A percentile compares a stretch with the other conserved stretches of the same genome.
phyloP scores from a whole-genome alignment of 2,113 vertebrate species.

The Melanerpes formicivorus region DNA sequence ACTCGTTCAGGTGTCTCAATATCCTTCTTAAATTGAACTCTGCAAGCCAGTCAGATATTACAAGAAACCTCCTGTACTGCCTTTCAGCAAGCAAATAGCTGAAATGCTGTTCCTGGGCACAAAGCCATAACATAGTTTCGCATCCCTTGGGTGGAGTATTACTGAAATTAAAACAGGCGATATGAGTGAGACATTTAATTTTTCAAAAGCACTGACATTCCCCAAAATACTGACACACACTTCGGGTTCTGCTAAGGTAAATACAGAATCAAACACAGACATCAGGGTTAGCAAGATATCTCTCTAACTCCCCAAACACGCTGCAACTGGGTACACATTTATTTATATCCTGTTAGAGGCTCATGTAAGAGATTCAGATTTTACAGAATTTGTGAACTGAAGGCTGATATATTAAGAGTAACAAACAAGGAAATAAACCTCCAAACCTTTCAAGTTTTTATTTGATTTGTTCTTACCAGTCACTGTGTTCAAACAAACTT shows the following conservation, averaged over 20 bases:
- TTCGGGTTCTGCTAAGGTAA: background rate
- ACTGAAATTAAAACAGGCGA: background rate
- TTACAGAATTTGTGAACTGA: slow-evolving; percentile 15
- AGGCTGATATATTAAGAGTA: slow-evolving; percentile 17
- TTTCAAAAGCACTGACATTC: background rate
- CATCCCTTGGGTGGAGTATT: background rate
- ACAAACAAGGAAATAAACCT: background rate
- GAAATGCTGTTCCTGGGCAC: background rate
- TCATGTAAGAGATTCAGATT: background rate
- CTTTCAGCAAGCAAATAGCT: background rate
- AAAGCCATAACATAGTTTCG: background rate
- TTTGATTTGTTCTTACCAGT: slow-evolving; percentile 2
- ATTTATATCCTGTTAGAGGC: background rate
- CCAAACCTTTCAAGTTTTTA: slow-evolving; percentile 1
- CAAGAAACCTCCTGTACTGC: background rate
- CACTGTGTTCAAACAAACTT: slow-evolving; percentile 15
- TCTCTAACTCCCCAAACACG: background rate
- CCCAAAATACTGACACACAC: background rate
- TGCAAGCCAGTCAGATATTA: background rate
- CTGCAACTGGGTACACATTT: background rate
- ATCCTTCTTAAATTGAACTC: background rate
- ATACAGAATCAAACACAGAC: background rate
- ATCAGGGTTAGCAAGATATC: background rate
- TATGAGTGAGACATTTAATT: background rate
- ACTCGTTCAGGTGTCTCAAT: too few species aligned